phyloP scores from a whole-genome alignment of 2,888 invertebrate genomes.

The Blastobasis adustella region DNA sequence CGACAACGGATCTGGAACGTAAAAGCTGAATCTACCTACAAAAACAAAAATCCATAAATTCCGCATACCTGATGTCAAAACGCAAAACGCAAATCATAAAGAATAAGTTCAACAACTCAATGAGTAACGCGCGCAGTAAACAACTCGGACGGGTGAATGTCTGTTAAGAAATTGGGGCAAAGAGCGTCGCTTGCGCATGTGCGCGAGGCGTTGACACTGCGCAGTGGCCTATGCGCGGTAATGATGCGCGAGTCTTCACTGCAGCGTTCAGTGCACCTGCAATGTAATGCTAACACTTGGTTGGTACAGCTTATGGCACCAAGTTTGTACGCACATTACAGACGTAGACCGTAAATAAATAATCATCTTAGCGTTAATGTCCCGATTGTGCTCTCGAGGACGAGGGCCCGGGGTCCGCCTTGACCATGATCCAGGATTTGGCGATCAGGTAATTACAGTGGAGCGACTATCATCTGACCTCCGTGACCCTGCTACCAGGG shows the following conservation, averaged over 20 bases:
- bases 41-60: conserved; percentile 1
- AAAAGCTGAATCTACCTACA: background rate
- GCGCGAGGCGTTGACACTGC: conserved; percentile 10
- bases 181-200: conserved; percentile 11
- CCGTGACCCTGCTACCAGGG: no score
- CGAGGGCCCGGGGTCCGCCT: no score
- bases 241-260: no score
- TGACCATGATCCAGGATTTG: no score
- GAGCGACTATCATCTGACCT: no score
- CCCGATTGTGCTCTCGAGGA: no score
- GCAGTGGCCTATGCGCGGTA: conserved; percentile 17
- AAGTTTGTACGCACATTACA: no score
- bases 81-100: background rate
- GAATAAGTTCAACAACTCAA: background rate
- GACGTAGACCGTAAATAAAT: no score
- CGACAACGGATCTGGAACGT: no score
- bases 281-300: conserved; percentile 19
- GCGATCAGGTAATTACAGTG: no score
- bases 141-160: conserved; percentile 1
- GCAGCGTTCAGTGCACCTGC: no score
- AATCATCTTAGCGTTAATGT: no score
- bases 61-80: background rate
- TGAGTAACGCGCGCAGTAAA: background rate
- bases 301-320: conserved; percentile 1
- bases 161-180: conserved; percentile 21